Evolutionary conservation across 1,140 invertebrate species (phyloP).

Genomic region (Psilanteris sp.): DNA sequence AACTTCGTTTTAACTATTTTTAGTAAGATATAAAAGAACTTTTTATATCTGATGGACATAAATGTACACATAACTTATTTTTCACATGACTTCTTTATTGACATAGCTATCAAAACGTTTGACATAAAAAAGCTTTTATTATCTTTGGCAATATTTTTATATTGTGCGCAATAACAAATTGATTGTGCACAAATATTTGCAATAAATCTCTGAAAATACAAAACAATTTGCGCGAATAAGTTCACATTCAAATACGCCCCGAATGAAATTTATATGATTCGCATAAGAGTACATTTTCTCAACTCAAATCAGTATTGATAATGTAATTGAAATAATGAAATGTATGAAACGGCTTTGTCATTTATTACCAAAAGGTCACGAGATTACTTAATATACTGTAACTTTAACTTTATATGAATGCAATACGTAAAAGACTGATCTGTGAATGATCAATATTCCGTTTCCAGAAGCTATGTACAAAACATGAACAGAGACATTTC

Average conservation of each 20-base stretch:
- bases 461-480: conserved; percentile 48
- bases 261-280: no score
- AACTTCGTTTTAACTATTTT: no score
- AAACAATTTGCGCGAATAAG: neutral
- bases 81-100: conserved; percentile 33
- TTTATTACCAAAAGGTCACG: conserved; percentile 32
- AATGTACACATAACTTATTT: no score
- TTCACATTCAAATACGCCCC: no score
- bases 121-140: no score
- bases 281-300: no score
- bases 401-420: conserved; percentile 21
- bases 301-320: conserved; percentile 2
- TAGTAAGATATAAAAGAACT: no score
- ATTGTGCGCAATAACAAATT: conserved; percentile 5
- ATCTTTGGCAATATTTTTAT: conserved; percentile 29
- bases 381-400: conserved; percentile 18
- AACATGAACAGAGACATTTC: conserved; percentile 37
- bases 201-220: neutral
- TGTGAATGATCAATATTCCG: conserved; percentile 35
- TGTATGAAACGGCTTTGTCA: neutral
- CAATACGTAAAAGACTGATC: conserved; percentile 27
- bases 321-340: conserved; percentile 5
- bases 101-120: conserved; percentile 34
- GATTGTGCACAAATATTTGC: conserved; percentile 6
- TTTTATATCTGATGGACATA: no score